Evolutionary conservation across 2,797 vertebrate genomes (phyloP).

Genomic region (Triplophysa bombifrons): DNA sequence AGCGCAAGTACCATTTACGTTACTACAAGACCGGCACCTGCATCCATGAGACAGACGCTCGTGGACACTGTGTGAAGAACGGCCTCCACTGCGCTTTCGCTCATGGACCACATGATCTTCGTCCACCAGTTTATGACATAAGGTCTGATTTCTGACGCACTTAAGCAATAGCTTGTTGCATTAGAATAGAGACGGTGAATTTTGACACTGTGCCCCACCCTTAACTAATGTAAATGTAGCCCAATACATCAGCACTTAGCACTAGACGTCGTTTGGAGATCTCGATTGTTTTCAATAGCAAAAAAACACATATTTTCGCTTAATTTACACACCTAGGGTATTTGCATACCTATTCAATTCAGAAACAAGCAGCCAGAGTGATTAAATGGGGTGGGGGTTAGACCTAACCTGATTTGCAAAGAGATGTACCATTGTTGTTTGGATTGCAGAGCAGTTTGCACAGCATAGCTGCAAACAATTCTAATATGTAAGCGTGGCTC

Average conservation of each 20-base stretch:
- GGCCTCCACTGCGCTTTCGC: slow-evolving; percentile 96
- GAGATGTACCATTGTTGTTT: not conserved
- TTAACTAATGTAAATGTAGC: slow-evolving; percentile 15
- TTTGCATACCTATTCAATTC: slow-evolving; percentile 13
- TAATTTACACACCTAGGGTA: not conserved
- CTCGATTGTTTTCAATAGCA: not conserved
- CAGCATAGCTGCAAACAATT: not conserved
- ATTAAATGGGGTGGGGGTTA: not conserved
- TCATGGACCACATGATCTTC: slow-evolving; percentile 90
- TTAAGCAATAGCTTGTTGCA: not conserved
- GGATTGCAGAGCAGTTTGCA: not conserved
- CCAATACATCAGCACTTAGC: not conserved
- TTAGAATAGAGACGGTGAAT: slow-evolving; percentile 28
- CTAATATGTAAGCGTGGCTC: slow-evolving; percentile 12
- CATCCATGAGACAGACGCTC: slow-evolving; percentile 91
- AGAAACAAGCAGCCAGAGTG: not conserved
- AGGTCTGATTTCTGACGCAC: slow-evolving; percentile 70
- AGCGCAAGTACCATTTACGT: slow-evolving; percentile 95
- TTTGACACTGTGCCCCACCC: not conserved
- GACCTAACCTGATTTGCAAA: slow-evolving; percentile 2
- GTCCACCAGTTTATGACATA: slow-evolving; percentile 91
- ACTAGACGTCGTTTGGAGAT: slow-evolving; percentile 3
- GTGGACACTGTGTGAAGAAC: slow-evolving; percentile 93
- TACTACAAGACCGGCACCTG: slow-evolving; percentile 97
- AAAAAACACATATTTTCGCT: not conserved